These are phyloP conservation scores for Drosophila fuyamai DNA, from an alignment of 1,140 invertebrate species.

Conservation along the genomic window DNA sequence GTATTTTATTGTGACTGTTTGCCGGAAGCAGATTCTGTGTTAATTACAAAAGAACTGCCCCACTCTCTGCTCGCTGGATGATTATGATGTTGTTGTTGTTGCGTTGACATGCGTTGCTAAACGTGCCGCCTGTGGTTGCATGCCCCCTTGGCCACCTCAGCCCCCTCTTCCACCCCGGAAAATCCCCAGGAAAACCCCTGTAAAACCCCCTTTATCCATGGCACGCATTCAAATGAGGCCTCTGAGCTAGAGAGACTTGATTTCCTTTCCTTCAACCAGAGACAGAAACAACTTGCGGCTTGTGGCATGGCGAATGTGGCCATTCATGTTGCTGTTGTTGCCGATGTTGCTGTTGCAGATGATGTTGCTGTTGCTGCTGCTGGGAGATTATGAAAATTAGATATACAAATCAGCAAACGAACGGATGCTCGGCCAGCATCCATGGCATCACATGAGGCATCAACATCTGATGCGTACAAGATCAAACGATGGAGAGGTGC, in stretches of 20 bases:
- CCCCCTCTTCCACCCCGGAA: too few relatives aligned
- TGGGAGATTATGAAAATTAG: conserved; percentile 82
- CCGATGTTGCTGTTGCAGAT: conserved; percentile 9
- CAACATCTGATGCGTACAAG: conserved; percentile 66
- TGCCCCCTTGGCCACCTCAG: background rate
- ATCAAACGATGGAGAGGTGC: conserved; percentile 46
- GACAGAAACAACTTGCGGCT: conserved; percentile 47
- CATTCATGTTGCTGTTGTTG: conserved; percentile 19
- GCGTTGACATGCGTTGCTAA: conserved; percentile 82
- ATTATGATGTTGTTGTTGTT: conserved; percentile 58
- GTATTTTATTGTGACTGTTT: conserved; percentile 37
- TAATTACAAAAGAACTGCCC: conserved; percentile 68
- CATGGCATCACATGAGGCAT: conserved; percentile 57
- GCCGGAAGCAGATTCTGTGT: conserved; percentile 79
- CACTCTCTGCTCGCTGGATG: conserved; percentile 29
- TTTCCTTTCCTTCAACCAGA: conserved; percentile 65
- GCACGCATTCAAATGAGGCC: conserved; percentile 75
- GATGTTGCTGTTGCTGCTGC: conserved; percentile 36
- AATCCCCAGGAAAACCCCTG: background rate
- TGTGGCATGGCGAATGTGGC: conserved; percentile 51
- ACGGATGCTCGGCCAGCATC: conserved; percentile 64
- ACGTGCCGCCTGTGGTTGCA: conserved; percentile 64
- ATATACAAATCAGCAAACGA: conserved; percentile 83
- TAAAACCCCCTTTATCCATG: background rate
- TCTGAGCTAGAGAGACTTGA: conserved; percentile 58